These are phyloP conservation scores for Catalaphyllia jardinei DNA, from an alignment of 64 coral and sea anemone genomes.

Conservation along the genomic window DNA sequence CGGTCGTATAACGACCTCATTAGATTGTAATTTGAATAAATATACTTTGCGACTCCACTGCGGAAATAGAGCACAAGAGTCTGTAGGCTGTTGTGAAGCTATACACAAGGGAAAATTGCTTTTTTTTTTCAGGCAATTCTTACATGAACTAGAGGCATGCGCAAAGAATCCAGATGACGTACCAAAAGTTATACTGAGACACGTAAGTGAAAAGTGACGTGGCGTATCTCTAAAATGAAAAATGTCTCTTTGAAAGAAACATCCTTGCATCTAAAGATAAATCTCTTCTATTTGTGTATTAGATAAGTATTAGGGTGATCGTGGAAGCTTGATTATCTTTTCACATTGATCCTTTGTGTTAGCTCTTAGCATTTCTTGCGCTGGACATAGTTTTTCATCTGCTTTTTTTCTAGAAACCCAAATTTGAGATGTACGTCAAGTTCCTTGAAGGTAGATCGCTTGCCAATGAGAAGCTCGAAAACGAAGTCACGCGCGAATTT, in stretches of 20 bases:
- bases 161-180: conserved; percentile 78
- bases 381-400: neutral
- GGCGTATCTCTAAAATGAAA: too few species aligned
- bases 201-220: conserved; percentile 62
- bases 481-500: conserved; percentile 43
- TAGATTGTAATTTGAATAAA: too few species aligned
- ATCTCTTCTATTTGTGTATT: too few species aligned
- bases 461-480: conserved; percentile 43
- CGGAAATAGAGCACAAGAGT: too few species aligned
- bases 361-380: neutral
- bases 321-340: too few species aligned
- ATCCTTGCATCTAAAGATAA: too few species aligned
- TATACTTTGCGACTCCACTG: too few species aligned
- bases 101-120: too few species aligned
- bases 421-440: conserved; percentile 56
- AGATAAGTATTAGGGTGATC: too few species aligned
- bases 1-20: too few species aligned
- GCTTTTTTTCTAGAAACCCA: conserved; percentile 26
- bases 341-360: too few species aligned
- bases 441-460: conserved; percentile 49
- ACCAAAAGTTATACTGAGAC: conserved; percentile 68
- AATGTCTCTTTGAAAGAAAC: too few species aligned
- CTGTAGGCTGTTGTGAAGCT: neutral
- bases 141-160: conserved; percentile 86
- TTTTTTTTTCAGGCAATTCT: conserved; percentile 52